Percentiles rank a stretch among this genome's conserved stretches.
These are phyloP conservation scores for Zelleria hepariella DNA, from an alignment of 2,888 invertebrate genomes.

Conservation along the genomic window DNA sequence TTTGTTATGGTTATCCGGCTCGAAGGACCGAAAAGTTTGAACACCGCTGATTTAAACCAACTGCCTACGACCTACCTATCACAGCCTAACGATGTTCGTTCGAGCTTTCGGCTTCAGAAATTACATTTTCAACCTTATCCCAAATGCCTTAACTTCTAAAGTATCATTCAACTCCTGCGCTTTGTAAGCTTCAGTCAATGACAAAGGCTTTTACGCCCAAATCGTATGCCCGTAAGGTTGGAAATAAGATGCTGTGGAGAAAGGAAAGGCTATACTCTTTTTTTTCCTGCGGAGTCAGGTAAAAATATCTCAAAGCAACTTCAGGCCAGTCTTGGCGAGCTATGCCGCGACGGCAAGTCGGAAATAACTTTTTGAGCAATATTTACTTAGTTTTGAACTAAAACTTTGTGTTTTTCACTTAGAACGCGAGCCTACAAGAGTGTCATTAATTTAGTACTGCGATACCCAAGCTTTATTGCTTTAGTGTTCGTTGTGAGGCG, in stretches of 20 bases:
- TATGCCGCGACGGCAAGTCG: constrained; percentile 27
- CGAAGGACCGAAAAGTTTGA: constrained; percentile 31
- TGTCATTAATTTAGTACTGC: background rate
- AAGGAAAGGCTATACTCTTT: constrained; percentile 30
- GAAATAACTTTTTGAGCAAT: background rate
- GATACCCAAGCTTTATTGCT: background rate
- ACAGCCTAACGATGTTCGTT: constrained; percentile 30
- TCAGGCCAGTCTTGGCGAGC: constrained; percentile 51
- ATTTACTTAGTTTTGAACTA: background rate
- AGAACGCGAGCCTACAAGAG: background rate
- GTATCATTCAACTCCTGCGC: constrained; percentile 22
- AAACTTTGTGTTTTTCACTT: background rate
- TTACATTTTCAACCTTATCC: constrained; percentile 17
- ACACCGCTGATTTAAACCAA: constrained; percentile 47
- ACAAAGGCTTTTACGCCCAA: constrained; percentile 3
- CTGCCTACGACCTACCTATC: constrained; percentile 58
- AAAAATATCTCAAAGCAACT: constrained; percentile 56
- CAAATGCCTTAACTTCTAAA: constrained; percentile 8
- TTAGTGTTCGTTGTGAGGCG: background rate
- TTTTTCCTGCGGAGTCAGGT: constrained; percentile 46
- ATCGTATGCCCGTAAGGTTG: background rate
- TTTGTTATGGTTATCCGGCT: background rate
- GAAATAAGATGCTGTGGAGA: background rate
- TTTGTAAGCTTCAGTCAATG: constrained; percentile 30
- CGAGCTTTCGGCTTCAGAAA: constrained; percentile 29